A percentile compares a stretch with the other conserved stretches of the same genome.
Conservation (phyloP, 2,888 invertebrate genomes). For the Oscheius sp. region DNA sequence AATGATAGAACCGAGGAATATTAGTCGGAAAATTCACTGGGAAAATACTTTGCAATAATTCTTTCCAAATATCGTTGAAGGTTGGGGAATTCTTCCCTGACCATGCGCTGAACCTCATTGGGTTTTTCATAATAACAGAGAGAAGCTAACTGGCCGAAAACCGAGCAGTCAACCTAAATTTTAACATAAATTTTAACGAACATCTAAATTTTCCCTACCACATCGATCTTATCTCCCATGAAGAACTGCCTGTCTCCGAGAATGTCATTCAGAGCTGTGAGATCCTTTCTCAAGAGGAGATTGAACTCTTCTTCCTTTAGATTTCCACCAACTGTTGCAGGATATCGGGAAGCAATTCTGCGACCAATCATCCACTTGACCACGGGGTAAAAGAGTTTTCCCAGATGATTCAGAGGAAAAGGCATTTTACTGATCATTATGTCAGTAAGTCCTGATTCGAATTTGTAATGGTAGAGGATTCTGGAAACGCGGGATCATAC, state of each 20-base stretch:
- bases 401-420: no score
- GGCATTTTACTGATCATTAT: no score
- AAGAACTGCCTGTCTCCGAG: constrained; percentile 92
- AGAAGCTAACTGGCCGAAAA: constrained; percentile 35
- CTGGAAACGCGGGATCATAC: no score
- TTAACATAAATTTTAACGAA: not conserved
- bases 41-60: not conserved
- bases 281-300: constrained; percentile 78
- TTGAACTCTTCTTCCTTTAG: constrained; percentile 41
- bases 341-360: no score
- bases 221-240: constrained; percentile 88
- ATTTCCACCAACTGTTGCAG: not conserved
- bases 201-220: not conserved
- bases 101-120: no score
- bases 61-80: no score
- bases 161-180: constrained; percentile 25
- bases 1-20: not conserved
- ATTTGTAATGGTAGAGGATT: no score
- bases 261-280: constrained; percentile 89
- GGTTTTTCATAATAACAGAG: no score
- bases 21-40: not conserved
- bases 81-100: no score
- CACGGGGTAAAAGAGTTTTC: no score
- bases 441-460: no score
- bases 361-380: no score